A percentile compares a stretch with the other conserved stretches of the same genome.
Evolutionary conservation across 2,888 invertebrate genomes (phyloP).

Genomic region (Drosophila mayaguana): DNA sequence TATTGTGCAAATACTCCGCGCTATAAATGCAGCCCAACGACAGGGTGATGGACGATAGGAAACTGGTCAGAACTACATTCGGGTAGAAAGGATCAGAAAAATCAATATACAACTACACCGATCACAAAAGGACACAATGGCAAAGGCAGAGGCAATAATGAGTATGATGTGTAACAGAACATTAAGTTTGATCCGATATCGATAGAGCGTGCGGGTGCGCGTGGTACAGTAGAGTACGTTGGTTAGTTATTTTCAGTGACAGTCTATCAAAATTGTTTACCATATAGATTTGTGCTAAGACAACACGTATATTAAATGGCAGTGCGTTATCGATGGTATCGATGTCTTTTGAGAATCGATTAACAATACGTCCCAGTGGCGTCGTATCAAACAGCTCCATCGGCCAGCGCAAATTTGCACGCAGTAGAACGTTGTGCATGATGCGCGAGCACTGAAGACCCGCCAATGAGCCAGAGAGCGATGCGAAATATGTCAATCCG

Average conservation of each 20-base stretch:
- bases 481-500: conserved; percentile 82
- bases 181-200: not conserved
- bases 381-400: conserved; percentile 92
- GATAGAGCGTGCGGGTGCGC: not conserved
- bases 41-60: conserved; percentile 82
- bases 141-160: not conserved
- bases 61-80: conserved; percentile 80
- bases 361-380: conserved; percentile 90
- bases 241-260: conserved; percentile 9
- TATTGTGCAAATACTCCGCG: conserved; percentile 87
- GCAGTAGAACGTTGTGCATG: conserved; percentile 87
- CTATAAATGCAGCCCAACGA: conserved; percentile 86
- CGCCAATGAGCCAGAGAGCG: conserved; percentile 85
- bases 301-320: conserved; percentile 85
- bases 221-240: conserved; percentile 2
- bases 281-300: conserved; percentile 85
- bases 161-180: not conserved
- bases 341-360: conserved; percentile 88
- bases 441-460: conserved; percentile 87
- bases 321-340: conserved; percentile 87
- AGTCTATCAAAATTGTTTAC: conserved; percentile 79
- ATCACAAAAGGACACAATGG: not conserved
- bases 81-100: conserved; percentile 11
- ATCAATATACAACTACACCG: conserved; percentile 2
- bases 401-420: conserved; percentile 88